A percentile compares a stretch with the other conserved stretches of the same genome.
Evolutionary conservation across 2,113 vertebrate genomes (phyloP).

Genomic region (Corythornis cristatus): DNA sequence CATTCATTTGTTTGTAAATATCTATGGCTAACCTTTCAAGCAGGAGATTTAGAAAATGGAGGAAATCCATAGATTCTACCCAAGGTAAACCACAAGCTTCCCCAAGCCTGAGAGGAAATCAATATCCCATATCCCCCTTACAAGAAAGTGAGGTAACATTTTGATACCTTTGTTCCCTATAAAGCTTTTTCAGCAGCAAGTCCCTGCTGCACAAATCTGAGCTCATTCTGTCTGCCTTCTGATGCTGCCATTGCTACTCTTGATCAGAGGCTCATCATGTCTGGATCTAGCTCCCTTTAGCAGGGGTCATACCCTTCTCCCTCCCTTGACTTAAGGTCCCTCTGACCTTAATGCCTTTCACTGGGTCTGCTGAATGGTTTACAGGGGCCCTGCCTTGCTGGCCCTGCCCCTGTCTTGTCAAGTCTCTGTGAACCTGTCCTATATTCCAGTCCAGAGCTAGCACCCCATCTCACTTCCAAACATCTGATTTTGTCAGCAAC

Average conservation of each 20-base stretch:
- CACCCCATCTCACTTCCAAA: background rate
- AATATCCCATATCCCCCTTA: background rate
- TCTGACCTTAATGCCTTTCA: background rate
- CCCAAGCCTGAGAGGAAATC: slow-evolving; percentile 1
- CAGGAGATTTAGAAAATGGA: slow-evolving; percentile 28
- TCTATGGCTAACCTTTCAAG: slow-evolving; percentile 31
- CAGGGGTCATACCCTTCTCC: background rate
- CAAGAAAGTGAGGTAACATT: background rate
- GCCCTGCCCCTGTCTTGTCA: background rate
- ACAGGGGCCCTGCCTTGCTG: background rate
- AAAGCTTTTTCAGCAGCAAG: background rate
- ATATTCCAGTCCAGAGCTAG: background rate
- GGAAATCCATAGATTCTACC: slow-evolving; percentile 31
- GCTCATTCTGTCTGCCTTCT: background rate
- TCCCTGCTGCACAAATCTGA: background rate
- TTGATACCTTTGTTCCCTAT: slow-evolving; percentile 11
- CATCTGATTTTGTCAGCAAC: slow-evolving; percentile 11
- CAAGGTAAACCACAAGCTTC: background rate
- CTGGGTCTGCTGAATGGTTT: background rate
- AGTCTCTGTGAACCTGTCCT: background rate
- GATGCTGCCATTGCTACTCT: background rate
- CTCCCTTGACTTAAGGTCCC: background rate
- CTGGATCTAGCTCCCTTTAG: background rate
- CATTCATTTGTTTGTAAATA: slow-evolving; percentile 21
- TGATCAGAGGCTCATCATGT: background rate